Evolutionary conservation across 2,888 invertebrate genomes (phyloP).

Genomic region (Lasiommata megera): DNA sequence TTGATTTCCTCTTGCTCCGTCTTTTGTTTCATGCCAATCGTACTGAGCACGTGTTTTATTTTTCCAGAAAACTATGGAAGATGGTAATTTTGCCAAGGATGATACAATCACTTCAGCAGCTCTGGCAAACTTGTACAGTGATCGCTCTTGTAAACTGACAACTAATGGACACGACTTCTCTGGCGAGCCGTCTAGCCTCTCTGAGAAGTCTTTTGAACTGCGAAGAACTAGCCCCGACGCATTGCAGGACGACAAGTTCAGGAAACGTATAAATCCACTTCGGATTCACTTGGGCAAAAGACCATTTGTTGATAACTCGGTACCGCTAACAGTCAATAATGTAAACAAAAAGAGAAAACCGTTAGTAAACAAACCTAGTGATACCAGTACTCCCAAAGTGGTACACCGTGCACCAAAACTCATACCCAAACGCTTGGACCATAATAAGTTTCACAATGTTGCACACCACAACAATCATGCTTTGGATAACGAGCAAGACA

Average conservation of each 20-base stretch:
- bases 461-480: constrained; percentile 50
- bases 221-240: constrained; percentile 50
- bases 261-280: constrained; percentile 70
- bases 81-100: constrained; percentile 75
- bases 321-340: constrained; percentile 49
- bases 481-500: constrained; percentile 62
- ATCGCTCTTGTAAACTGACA: constrained; percentile 62
- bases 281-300: constrained; percentile 73
- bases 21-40: constrained; percentile 73
- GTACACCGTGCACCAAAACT: constrained; percentile 64
- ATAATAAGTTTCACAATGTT: constrained; percentile 62
- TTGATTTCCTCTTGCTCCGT: constrained; percentile 70
- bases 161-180: constrained; percentile 65
- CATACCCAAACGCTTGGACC: constrained; percentile 61
- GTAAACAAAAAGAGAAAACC: constrained; percentile 63
- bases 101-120: constrained; percentile 62
- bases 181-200: constrained; percentile 39
- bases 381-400: constrained; percentile 47
- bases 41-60: constrained; percentile 64
- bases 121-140: constrained; percentile 60
- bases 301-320: constrained; percentile 73
- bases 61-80: constrained; percentile 81
- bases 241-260: constrained; percentile 56
- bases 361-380: constrained; percentile 55
- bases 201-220: constrained; percentile 43